phyloP scores from a whole-genome alignment of 2,797 vertebrate species.

The Gymnocypris eckloni region DNA sequence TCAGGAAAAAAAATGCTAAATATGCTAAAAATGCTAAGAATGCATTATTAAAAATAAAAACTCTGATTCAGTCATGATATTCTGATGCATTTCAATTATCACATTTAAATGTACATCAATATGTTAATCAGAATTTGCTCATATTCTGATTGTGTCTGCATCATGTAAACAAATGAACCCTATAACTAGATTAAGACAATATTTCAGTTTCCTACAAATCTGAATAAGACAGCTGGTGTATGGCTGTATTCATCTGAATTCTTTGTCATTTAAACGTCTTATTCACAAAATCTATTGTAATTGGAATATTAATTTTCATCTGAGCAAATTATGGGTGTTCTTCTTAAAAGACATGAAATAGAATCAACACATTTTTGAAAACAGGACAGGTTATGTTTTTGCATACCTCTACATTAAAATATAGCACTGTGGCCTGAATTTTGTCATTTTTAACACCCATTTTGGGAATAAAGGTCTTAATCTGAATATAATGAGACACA shows the following conservation, averaged over 20 bases:
- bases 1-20: neutral
- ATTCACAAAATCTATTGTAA: neutral
- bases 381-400: neutral
- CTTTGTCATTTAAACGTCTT: neutral
- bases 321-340: neutral
- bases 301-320: neutral
- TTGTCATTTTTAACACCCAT: neutral
- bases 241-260: neutral
- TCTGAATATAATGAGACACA: neutral
- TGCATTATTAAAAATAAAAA: neutral
- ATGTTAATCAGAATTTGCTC: neutral
- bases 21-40: neutral
- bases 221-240: neutral
- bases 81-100: neutral
- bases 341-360: neutral
- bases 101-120: neutral
- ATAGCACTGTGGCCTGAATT: neutral
- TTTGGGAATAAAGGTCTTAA: neutral
- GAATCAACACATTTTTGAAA: neutral
- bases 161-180: neutral
- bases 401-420: neutral
- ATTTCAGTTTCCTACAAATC: neutral
- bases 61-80: too few species aligned
- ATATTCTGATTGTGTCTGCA: neutral
- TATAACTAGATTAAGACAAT: neutral